phyloP scores from a whole-genome alignment of 2,797 vertebrate species.

The Telmatherina bonti region DNA sequence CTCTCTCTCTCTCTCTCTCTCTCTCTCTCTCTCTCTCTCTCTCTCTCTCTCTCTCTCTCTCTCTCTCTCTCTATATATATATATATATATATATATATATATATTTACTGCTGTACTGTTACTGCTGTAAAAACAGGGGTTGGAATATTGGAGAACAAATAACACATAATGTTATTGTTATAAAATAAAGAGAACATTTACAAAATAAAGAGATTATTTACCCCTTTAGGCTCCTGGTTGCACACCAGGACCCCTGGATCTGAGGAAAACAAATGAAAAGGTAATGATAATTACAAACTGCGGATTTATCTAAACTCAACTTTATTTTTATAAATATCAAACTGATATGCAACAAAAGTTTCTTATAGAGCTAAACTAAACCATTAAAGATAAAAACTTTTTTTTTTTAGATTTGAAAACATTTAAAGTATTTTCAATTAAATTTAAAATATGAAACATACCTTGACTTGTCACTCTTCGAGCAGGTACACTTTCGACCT shows the following conservation, averaged over 20 bases:
- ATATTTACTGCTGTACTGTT: too few relatives aligned
- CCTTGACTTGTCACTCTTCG: slow-evolving; percentile 85
- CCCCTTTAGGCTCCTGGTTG: slow-evolving; percentile 82
- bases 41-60: too few relatives aligned
- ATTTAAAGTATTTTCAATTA: background rate
- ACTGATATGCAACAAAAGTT: background rate
- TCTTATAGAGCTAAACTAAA: background rate
- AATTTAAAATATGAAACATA: slow-evolving; percentile 53
- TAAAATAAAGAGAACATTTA: slow-evolving; percentile 22
- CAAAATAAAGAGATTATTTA: slow-evolving; percentile 60
- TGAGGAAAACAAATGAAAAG: slow-evolving; percentile 30
- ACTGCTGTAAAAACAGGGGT: background rate
- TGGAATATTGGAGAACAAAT: background rate
- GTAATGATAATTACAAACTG: background rate
- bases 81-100: too few relatives aligned
- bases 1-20: too few relatives aligned
- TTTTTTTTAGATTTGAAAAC: background rate
- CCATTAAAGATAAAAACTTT: background rate
- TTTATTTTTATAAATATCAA: background rate
- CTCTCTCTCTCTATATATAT: too few relatives aligned
- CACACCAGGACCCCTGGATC: slow-evolving; percentile 78
- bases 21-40: too few relatives aligned
- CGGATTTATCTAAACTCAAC: background rate
- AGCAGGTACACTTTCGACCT: slow-evolving; percentile 89
- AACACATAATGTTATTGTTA: background rate